phyloP scores from a whole-genome alignment of 2,113 vertebrate genomes.

The Cyanoliseus patagonus region DNA sequence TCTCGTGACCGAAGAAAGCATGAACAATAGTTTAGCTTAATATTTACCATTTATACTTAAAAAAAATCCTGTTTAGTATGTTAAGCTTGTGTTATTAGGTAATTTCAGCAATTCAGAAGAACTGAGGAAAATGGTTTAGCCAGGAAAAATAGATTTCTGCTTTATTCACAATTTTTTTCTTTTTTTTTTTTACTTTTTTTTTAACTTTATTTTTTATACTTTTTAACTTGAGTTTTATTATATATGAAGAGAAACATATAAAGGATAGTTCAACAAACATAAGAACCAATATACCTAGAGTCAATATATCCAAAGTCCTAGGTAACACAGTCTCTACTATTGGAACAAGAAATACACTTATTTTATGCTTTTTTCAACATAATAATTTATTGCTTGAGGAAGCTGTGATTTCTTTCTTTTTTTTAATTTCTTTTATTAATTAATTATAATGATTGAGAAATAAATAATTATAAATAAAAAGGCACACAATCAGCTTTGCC shows the following conservation, averaged over 20 bases:
- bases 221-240: neutral
- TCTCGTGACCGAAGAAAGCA: neutral
- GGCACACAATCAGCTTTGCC: neutral
- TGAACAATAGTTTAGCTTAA: neutral
- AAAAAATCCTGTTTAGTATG: neutral
- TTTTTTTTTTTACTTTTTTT: too few relatives aligned
- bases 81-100: neutral
- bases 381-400: neutral
- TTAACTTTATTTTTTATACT: neutral
- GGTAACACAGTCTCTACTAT: neutral
- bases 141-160: neutral
- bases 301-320: neutral
- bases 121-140: neutral
- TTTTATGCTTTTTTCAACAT: neutral
- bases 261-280: neutral
- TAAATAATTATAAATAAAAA: neutral
- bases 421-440: neutral
- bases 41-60: neutral
- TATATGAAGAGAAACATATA: neutral
- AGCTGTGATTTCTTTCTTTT: neutral
- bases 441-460: neutral
- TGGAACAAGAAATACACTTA: neutral
- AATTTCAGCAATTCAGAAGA: neutral
- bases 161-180: neutral
- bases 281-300: neutral